phyloP scores from a whole-genome alignment of 2,113 vertebrate genomes.

The Hypomesus transpacificus region DNA sequence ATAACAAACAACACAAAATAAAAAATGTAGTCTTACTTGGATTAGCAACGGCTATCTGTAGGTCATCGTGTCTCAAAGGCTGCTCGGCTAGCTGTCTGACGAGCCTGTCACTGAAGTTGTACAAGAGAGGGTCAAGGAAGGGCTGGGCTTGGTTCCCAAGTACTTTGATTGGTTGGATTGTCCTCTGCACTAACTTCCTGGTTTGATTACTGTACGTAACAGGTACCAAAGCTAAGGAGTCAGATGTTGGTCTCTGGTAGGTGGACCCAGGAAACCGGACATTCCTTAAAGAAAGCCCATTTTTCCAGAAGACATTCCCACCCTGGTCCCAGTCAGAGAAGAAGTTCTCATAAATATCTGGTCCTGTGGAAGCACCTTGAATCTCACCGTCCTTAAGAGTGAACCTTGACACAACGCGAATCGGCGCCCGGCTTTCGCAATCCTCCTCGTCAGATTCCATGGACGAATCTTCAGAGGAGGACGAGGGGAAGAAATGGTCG shows the following conservation, averaged over 20 bases:
- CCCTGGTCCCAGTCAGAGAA: conserved; percentile 54
- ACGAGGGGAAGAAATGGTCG: conserved; percentile 82
- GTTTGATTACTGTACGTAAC: conserved; percentile 26
- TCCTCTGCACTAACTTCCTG: conserved; percentile 12
- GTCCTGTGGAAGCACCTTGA: conserved; percentile 35
- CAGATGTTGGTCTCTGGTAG: conserved; percentile 18
- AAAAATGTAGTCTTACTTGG: conserved; percentile 71
- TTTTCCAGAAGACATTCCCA: conserved; percentile 63
- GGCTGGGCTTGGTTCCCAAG: conserved; percentile 35
- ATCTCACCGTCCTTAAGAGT: neutral
- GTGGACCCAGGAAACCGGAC: conserved; percentile 26
- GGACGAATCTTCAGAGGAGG: conserved; percentile 59
- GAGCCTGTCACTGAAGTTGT: conserved; percentile 55
- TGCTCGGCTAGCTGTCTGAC: conserved; percentile 42
- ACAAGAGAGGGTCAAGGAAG: conserved; percentile 48
- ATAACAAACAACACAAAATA: neutral
- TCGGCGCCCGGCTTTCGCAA: conserved; percentile 24
- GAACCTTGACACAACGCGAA: conserved; percentile 58
- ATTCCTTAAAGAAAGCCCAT: conserved; percentile 66
- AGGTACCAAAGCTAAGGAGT: conserved; percentile 23
- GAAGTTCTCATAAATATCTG: conserved; percentile 78
- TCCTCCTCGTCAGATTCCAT: conserved; percentile 58
- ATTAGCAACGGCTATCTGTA: conserved; percentile 56
- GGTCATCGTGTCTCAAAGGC: conserved; percentile 44
- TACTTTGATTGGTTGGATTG: conserved; percentile 20